Percentiles rank a stretch among this genome's conserved stretches.
These are phyloP conservation scores for Spodoptera exigua DNA, from an alignment of 2,888 invertebrate species.

Conservation along the genomic window DNA sequence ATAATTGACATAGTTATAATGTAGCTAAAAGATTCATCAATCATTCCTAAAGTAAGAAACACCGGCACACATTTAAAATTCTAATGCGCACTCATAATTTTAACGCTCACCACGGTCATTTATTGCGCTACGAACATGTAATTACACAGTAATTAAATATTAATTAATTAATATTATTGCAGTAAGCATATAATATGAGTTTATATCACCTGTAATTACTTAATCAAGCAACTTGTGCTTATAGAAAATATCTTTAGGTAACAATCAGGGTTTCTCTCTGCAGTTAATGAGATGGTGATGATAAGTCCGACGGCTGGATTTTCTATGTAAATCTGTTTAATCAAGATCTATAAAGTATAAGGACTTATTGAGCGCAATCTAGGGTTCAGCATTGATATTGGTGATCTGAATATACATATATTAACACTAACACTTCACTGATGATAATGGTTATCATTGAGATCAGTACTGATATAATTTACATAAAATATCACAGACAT, in stretches of 20 bases:
- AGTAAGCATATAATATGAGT: slow-evolving; percentile 48
- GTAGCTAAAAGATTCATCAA: slow-evolving; percentile 35
- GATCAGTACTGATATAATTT: too few species aligned
- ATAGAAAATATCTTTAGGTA: slow-evolving; percentile 2
- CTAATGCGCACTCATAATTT: slow-evolving; percentile 37
- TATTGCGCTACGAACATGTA: slow-evolving; percentile 39
- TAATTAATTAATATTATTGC: slow-evolving; percentile 45
- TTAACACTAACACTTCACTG: slow-evolving; percentile 35
- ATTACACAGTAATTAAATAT: slow-evolving; percentile 49
- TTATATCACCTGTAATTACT: slow-evolving; percentile 30
- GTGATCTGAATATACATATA: slow-evolving; percentile 42
- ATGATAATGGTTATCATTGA: slow-evolving; percentile 33
- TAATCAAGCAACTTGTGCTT: slow-evolving; percentile 6
- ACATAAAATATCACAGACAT: too few species aligned
- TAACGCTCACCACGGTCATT: slow-evolving; percentile 30
- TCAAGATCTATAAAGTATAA: slow-evolving; percentile 19
- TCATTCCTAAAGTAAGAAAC: slow-evolving; percentile 29
- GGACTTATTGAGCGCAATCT: slow-evolving; percentile 8
- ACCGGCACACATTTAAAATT: slow-evolving; percentile 41
- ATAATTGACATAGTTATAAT: slow-evolving; percentile 18
- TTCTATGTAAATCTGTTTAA: slow-evolving; percentile 12
- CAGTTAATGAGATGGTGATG: slow-evolving; percentile 6
- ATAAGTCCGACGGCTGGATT: neutral
- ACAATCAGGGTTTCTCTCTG: slow-evolving; percentile 12
- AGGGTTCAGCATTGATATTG: slow-evolving; percentile 50